Evolutionary conservation across 2,113 vertebrate genomes (phyloP), one percentile per base, ranked within the genome.

Genomic region (Otus sunia): DNA sequence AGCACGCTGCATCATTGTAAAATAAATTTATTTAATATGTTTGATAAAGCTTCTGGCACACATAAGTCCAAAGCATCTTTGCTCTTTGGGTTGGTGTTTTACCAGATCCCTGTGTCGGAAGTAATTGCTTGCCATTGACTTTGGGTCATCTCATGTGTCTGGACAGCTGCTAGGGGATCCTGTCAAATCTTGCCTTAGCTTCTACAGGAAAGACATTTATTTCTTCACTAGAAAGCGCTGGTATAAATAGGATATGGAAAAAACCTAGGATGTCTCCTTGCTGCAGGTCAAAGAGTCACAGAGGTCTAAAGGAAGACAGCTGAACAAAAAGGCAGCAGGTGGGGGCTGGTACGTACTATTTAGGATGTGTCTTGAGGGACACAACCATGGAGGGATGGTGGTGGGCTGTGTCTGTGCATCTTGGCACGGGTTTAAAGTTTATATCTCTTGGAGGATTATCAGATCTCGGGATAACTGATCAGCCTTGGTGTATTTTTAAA

Each of bases 251-350:
- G 89, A 91, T 36, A 90, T 83, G 93, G 90, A 49, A 81, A 94
- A 94, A 91, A 50, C 11, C 76, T 66, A 49, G 66, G 76, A 94
- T 58, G 92, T 94, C 92, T 96, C 87, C 92, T 85, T 83, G 68
- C 87, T 73, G 69, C 68, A 55, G 93, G 97, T 96, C 93, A 97
- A 85, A 97, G 91, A 96, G 94, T 93, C 93, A 87, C 56, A 22
- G 81, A 60, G 92, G 92, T 96, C 94, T 97, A 69, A 93, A 90
- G 96, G 95, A 97, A 94, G 91, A 96, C 97, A 96, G 95, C 96
- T 97, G 97, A 93, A 43, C 69, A 69, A 71, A 94, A 85, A 83
- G 22, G 62, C 94, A 97, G 95, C 78, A 93, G 95, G 90, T 90
- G 91, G 75, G 66, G 76, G 69, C 87, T 93, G 9, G 10, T 66